Evolutionary conservation across 2,797 vertebrate genomes (phyloP).

Genomic region (Acrossocheilus wenchowensis): DNA sequence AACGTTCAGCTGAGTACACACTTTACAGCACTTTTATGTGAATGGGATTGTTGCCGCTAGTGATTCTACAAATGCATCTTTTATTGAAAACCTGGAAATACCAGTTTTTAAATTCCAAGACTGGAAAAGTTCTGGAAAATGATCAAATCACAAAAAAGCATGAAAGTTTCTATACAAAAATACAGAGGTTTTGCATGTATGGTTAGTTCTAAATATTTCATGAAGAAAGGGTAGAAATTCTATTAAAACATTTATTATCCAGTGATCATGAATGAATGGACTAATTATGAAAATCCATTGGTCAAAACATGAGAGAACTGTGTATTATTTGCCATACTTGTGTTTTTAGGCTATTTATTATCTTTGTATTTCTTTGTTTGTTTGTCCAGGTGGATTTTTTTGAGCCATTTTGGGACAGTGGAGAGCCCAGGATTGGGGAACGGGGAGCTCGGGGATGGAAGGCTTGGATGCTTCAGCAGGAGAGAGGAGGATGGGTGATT

Average conservation of each 20-base stretch:
- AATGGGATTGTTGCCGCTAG: neutral
- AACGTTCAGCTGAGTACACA: neutral
- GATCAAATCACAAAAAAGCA: neutral
- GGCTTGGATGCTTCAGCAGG: constrained; percentile 96
- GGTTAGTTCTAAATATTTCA: neutral
- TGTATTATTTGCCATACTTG: neutral
- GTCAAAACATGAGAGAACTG: neutral
- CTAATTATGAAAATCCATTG: neutral
- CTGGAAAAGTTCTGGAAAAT: neutral
- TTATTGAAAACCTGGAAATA: neutral
- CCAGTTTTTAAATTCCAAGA: neutral
- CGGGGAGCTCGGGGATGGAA: constrained; percentile 91
- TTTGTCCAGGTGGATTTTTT: constrained; percentile 91
- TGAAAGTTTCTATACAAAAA: too few relatives aligned
- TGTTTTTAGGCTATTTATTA: neutral
- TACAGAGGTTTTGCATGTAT: neutral
- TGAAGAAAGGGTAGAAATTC: neutral
- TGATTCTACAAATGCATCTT: neutral
- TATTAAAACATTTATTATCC: neutral
- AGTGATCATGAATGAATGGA: neutral
- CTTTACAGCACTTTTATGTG: neutral
- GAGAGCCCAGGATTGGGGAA: constrained; percentile 92
- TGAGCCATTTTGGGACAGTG: constrained; percentile 98
- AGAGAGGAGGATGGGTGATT: constrained; percentile 92
- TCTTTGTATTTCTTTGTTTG: constrained; percentile 33